These are phyloP conservation scores for Balanococcus diminutus DNA, from an alignment of 2,888 invertebrate species.

Conservation along the genomic window DNA sequence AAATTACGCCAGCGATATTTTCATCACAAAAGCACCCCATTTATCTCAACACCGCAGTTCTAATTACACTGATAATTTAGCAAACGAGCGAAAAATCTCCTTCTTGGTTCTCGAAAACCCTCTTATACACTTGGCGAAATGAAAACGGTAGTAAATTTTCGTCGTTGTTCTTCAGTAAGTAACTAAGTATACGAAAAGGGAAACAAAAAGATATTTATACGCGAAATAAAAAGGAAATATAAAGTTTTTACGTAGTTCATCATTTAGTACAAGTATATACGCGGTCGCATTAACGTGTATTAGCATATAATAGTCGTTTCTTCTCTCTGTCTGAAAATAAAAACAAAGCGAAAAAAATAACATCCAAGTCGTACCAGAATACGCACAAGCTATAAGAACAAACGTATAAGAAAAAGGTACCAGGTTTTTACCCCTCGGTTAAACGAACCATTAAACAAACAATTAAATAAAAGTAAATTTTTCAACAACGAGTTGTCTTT, in stretches of 20 bases:
- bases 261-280: neutral
- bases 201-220: neutral
- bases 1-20: neutral
- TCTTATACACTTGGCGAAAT: neutral
- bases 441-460: constrained; percentile 48
- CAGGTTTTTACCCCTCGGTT: neutral
- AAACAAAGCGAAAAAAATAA: constrained; percentile 4
- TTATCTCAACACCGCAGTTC: neutral
- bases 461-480: constrained; percentile 53
- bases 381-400: neutral
- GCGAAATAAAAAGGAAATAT: constrained; percentile 20
- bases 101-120: no score
- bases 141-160: neutral
- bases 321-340: neutral
- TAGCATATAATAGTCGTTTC: constrained; percentile 33
- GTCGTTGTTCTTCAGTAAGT: neutral
- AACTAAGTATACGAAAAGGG: neutral
- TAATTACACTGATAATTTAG: neutral
- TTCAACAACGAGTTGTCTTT: neutral
- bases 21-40: neutral
- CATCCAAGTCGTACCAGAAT: neutral
- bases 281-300: neutral
- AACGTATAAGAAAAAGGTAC: neutral
- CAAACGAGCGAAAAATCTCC: neutral
- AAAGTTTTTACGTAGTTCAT: constrained; percentile 3